A percentile compares a stretch with the other conserved stretches of the same genome.
These are phyloP conservation scores for Melitaea athalia DNA, from an alignment of 2,888 invertebrate genomes.

Conservation along the genomic window DNA sequence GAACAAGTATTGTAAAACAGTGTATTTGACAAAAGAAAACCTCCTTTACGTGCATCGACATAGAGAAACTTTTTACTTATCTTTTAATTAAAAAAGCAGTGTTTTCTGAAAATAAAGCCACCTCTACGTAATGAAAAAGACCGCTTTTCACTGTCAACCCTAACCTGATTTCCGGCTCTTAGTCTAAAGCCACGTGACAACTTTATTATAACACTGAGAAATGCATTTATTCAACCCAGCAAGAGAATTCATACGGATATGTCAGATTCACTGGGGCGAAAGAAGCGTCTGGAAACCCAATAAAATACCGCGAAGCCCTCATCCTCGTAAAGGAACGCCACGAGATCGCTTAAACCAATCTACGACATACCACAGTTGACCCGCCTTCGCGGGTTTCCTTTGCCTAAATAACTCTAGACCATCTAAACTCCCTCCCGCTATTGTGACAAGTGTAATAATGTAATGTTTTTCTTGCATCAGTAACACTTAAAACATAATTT, in stretches of 20 bases:
- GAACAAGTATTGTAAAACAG: conserved; percentile 15
- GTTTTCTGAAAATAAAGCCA: conserved; percentile 33
- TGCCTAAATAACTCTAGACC: too few relatives aligned
- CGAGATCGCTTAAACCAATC: too few relatives aligned
- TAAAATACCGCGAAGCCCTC: too few relatives aligned
- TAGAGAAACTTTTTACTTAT: conserved; percentile 20
- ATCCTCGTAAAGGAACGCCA: too few relatives aligned
- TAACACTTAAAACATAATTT: too few relatives aligned
- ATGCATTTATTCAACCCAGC: too few relatives aligned
- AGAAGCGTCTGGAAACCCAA: too few relatives aligned
- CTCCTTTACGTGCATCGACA: conserved; percentile 10
- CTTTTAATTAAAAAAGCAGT: conserved; percentile 31
- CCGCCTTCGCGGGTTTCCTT: too few relatives aligned
- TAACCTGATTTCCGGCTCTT: conserved; percentile 38
- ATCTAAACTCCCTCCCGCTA: too few relatives aligned
- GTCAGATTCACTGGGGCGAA: background rate
- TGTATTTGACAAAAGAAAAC: conserved; percentile 15
- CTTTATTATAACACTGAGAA: background rate
- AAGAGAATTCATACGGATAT: conserved; percentile 18
- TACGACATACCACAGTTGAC: too few relatives aligned
- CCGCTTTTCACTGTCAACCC: conserved; percentile 36
- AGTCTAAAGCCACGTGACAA: conserved; percentile 32
- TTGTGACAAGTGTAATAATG: too few relatives aligned
- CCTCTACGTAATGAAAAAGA: conserved; percentile 35
- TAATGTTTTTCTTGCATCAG: too few relatives aligned